Base-by-base conservation (phyloP, 2,888 invertebrate species). In the Oxystoma pomonae region DNA sequence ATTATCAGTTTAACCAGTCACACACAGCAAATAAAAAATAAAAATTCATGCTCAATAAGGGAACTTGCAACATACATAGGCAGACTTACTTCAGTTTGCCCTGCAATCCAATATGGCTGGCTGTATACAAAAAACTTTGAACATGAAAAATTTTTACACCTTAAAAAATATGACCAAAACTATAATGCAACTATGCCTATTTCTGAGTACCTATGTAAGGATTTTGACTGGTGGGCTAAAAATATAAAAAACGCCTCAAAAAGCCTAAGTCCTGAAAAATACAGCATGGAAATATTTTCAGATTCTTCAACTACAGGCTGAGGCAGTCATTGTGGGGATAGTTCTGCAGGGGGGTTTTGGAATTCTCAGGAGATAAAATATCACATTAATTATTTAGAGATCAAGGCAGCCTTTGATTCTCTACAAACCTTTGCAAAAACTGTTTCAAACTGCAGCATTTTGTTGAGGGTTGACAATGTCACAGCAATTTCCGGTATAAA, bases 291-390 rank as follows among this genome's bases (percentile, higher is more conserved):
- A 60, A 64, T 68, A 56, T 68, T 62, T 56, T 58, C 68, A 50
- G 68, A 68, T 52, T 60, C 64, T 17, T 62, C 56, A 12, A 9
- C 12, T 35, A 61, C 68, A 0, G 70, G 72, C 7, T 71, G 68
- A 69, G 70, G 72, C 1, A 22, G 64, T 9, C 52, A 49, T 22
- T 68, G 65, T 57, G 35, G 59, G 0, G 20, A n/a, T 3, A n/a
- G 18, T 7, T 20, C 19, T 7, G 18, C 57, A 20, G 7, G 57
- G n/a, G 57, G 55, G 3, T 69, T 67, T 62, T 72, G 71, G 70
- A 59, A 59, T 16, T 35, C 5, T 1, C 1, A 20, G 58, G 70
- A 62, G 62, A 59, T 50, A 51, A 57, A 21, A 57, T 20, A 57
- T 21, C 57, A 57, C 21, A 57, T 20, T 17, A 20, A 57, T 22